These are phyloP conservation scores for Epinotia ramella DNA, from an alignment of 2,888 invertebrate species.

Conservation along the genomic window DNA sequence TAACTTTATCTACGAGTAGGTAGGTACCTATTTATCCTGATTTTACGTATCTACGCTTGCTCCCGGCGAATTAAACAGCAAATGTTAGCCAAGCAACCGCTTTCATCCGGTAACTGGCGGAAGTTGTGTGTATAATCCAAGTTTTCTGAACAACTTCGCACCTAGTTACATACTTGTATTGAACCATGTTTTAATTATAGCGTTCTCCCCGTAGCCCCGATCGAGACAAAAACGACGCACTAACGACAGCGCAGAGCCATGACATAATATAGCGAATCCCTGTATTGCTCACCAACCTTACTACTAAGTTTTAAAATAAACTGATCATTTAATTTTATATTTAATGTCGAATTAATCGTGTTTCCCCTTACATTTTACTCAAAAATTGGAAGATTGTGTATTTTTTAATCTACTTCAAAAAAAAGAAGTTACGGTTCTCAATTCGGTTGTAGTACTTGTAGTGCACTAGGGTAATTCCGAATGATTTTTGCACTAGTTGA, in stretches of 20 bases:
- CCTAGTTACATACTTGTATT: not conserved
- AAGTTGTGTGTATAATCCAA: conserved; percentile 9
- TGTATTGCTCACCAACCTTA: not conserved
- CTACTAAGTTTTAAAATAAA: no score
- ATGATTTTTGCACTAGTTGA: no score
- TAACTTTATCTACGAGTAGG: no score
- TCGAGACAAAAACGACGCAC: not conserved
- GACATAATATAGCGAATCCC: not conserved
- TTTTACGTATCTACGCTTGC: not conserved
- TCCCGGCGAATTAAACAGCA: not conserved
- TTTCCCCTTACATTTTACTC: no score
- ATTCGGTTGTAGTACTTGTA: no score
- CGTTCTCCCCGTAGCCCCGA: not conserved
- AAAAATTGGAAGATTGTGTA: no score
- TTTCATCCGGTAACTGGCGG: conserved; percentile 7
- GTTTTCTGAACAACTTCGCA: conserved; percentile 10
- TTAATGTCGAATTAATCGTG: no score
- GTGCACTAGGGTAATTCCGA: no score
- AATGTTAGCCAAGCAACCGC: conserved; percentile 6
- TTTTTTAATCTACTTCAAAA: no score
- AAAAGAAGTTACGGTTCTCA: no score
- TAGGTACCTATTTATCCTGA: no score
- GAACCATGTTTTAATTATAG: not conserved
- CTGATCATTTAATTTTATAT: no score
- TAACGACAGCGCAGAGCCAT: not conserved